Evolutionary conservation across 2,888 invertebrate species (phyloP).

Genomic region (Pachycephus smyrnensis): DNA sequence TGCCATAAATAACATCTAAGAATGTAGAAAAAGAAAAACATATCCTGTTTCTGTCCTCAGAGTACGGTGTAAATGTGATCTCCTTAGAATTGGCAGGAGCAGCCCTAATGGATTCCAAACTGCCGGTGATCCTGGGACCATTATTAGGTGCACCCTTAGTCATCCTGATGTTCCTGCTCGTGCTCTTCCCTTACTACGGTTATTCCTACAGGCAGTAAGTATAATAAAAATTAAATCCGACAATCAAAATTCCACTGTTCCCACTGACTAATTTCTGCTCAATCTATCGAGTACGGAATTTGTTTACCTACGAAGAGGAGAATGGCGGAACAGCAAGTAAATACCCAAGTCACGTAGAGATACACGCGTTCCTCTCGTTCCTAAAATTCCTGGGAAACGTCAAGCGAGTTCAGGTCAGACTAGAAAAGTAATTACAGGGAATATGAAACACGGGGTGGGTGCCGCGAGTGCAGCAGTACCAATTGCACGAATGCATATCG

Average conservation of each 20-base stretch:
- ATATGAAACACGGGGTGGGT: slow-evolving; percentile 26
- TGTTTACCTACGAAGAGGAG: neutral
- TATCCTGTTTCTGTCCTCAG: slow-evolving; percentile 29
- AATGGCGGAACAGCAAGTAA: neutral
- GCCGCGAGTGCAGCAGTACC: neutral
- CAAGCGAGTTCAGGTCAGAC: neutral
- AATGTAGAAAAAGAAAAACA: neutral
- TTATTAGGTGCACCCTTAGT: slow-evolving; percentile 48
- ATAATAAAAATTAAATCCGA: neutral
- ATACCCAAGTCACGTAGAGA: neutral
- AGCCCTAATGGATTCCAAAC: slow-evolving; percentile 39
- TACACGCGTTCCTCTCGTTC: neutral
- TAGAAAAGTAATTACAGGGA: slow-evolving; percentile 42
- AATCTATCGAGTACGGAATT: neutral
- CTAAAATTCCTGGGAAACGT: neutral
- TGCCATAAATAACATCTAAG: neutral
- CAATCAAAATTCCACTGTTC: neutral
- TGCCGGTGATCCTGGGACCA: slow-evolving; percentile 39
- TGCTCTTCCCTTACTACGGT: slow-evolving; percentile 46
- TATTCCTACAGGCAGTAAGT: slow-evolving; percentile 57
- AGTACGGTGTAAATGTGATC: slow-evolving; percentile 39
- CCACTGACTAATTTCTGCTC: neutral
- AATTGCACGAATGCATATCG: neutral
- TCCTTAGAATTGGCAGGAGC: slow-evolving; percentile 44
- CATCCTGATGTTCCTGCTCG: slow-evolving; percentile 41